Conservation (phyloP, 2,797 vertebrate species). For the Phrynocephalus forsythii region DNA sequence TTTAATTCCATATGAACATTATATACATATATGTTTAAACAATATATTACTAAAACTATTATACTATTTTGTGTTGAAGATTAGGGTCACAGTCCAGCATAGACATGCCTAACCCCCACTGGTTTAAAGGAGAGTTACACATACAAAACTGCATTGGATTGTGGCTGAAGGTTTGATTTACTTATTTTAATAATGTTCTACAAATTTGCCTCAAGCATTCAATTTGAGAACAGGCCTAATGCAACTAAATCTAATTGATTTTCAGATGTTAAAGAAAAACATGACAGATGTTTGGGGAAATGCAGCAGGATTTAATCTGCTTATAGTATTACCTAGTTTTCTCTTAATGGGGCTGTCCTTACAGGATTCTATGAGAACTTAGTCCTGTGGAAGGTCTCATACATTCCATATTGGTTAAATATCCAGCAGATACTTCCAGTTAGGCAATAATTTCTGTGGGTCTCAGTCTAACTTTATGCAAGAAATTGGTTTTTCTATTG, state of each 20-base stretch:
- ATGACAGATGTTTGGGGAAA: slow-evolving; percentile 40
- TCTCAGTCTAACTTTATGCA: not conserved
- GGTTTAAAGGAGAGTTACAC: slow-evolving; percentile 10
- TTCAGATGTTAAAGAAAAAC: not conserved
- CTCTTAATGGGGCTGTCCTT: slow-evolving; percentile 20
- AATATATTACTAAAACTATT: not conserved
- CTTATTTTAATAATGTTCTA: slow-evolving; percentile 37
- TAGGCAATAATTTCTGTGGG: not conserved
- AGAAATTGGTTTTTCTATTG: not conserved
- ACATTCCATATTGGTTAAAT: not conserved
- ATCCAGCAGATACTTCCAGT: not conserved
- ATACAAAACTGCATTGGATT: slow-evolving; percentile 20
- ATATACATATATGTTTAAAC: slow-evolving; percentile 1
- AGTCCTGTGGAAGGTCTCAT: slow-evolving; percentile 17
- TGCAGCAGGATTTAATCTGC: not conserved
- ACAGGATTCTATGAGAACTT: not conserved
- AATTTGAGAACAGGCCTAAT: slow-evolving; percentile 57
- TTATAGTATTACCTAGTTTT: slow-evolving; percentile 21
- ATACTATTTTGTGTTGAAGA: slow-evolving; percentile 17
- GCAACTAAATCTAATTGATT: slow-evolving; percentile 23
- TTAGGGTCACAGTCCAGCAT: not conserved
- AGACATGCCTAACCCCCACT: not conserved
- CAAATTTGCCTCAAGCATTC: not conserved
- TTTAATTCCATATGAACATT: not conserved
- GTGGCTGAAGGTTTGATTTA: slow-evolving; percentile 2